A percentile compares a stretch with the other conserved stretches of the same genome.
Conservation (phyloP, 2,113 vertebrate genomes). For the Pionites leucogaster region DNA sequence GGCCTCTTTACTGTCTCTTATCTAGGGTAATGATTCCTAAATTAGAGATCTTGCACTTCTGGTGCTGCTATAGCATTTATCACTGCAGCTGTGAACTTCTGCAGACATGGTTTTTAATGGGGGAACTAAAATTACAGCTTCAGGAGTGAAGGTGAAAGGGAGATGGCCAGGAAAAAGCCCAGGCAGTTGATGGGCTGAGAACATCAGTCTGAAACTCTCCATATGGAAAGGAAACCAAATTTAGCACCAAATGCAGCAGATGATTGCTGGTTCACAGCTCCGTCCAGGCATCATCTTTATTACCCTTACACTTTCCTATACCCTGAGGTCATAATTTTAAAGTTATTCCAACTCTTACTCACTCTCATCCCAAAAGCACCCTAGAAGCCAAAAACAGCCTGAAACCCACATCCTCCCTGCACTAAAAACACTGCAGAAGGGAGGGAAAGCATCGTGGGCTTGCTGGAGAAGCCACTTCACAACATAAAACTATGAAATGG, state of each 20-base stretch:
- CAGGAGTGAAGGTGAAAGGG: not conserved
- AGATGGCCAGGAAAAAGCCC: not conserved
- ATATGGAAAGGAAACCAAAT: not conserved
- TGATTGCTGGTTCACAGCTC: not conserved
- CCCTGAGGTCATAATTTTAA: not conserved
- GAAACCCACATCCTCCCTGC: accelerated
- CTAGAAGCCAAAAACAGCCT: not conserved
- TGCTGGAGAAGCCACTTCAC: not conserved
- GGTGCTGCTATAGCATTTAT: not conserved
- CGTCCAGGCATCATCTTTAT: accelerated
- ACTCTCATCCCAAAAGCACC: not conserved
- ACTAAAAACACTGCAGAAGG: accelerated
- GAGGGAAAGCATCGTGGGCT: not conserved
- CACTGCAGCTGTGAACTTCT: not conserved
- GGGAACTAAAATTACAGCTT: not conserved
- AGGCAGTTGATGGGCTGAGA: not conserved
- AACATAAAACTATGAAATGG: accelerated
- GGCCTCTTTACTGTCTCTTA: not conserved
- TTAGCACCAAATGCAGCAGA: accelerated
- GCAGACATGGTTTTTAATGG: not conserved
- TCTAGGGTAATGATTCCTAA: not conserved
- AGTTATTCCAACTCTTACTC: too few relatives aligned
- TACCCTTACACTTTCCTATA: not conserved
- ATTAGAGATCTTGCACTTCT: not conserved
- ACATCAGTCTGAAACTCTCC: not conserved